Conservation (phyloP, 2,113 vertebrate species). For the Myocastor coypus region DNA sequence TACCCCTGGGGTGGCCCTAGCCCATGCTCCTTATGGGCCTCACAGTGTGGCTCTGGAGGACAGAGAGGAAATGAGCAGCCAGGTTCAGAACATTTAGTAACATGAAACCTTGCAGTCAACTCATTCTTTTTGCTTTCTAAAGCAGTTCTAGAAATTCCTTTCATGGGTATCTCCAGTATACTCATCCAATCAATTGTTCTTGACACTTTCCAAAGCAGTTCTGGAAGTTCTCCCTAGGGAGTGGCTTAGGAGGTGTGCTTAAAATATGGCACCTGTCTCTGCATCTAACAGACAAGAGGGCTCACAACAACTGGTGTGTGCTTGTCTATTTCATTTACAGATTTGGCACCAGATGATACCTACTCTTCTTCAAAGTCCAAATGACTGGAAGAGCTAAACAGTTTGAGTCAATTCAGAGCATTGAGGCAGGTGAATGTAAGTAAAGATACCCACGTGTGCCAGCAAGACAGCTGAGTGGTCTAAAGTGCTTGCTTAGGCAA, state of each 20-base stretch:
- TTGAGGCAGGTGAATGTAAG: background rate
- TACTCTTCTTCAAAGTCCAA: background rate
- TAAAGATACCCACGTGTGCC: background rate
- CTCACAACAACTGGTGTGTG: background rate
- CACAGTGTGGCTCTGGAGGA: background rate
- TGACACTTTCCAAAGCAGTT: too few species aligned
- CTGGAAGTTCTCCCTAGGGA: too few species aligned
- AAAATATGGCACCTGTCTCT: background rate
- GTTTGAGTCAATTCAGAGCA: background rate
- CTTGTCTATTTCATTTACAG: background rate
- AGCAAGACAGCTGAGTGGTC: too few species aligned
- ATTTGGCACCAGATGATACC: background rate
- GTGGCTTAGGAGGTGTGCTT: background rate
- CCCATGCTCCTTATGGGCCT: background rate
- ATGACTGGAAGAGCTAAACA: background rate
- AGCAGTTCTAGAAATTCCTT: too few species aligned
- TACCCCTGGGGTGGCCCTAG: accelerated
- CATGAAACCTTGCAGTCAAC: background rate
- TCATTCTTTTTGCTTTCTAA: too few species aligned
- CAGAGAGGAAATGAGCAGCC: background rate
- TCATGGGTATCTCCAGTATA: too few species aligned
- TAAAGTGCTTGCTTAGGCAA: too few species aligned
- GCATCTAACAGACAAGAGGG: background rate
- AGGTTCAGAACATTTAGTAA: background rate
- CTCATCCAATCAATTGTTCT: too few species aligned